Percentiles rank a stretch among this genome's conserved stretches.
These are phyloP conservation scores for Bos taurus DNA, from an alignment of 2,113 vertebrate genomes.

Conservation along the genomic window DNA sequence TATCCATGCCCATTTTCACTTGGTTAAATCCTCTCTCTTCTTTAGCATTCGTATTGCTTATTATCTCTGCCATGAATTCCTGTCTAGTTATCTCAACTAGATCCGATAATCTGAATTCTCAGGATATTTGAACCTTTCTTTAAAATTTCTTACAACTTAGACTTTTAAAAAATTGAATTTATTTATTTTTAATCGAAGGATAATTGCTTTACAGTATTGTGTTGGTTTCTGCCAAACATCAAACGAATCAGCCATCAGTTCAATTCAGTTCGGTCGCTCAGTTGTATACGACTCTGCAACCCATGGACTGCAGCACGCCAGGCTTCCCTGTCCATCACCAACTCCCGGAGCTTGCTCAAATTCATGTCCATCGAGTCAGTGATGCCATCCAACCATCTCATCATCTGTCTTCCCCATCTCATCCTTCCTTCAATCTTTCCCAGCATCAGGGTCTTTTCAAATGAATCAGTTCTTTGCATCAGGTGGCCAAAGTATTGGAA, in stretches of 20 bases:
- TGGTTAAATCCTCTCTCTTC: background rate
- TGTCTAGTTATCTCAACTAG: background rate
- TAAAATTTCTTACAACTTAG: background rate
- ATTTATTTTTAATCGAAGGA: background rate
- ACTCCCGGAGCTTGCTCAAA: background rate
- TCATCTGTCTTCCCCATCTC: too few species aligned
- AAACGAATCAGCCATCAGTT: background rate
- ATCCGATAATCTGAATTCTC: background rate
- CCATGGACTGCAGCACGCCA: background rate
- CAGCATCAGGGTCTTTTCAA: too few species aligned
- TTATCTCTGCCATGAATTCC: background rate
- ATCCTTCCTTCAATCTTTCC: too few species aligned
- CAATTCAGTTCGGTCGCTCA: background rate
- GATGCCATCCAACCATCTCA: background rate
- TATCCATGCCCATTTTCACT: background rate
- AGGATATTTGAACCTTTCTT: conserved; percentile 7
- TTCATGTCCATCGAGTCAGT: background rate
- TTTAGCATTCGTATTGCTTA: background rate
- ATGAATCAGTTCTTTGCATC: too few species aligned
- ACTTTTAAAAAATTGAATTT: background rate
- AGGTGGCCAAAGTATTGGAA: too few species aligned
- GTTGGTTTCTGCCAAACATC: background rate
- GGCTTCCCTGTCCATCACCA: background rate
- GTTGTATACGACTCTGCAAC: background rate
- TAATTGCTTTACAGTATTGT: background rate